Evolutionary conservation across 2,113 vertebrate genomes (phyloP), one percentile per base, ranked within the genome.

Genomic region (Numenius arquata): DNA sequence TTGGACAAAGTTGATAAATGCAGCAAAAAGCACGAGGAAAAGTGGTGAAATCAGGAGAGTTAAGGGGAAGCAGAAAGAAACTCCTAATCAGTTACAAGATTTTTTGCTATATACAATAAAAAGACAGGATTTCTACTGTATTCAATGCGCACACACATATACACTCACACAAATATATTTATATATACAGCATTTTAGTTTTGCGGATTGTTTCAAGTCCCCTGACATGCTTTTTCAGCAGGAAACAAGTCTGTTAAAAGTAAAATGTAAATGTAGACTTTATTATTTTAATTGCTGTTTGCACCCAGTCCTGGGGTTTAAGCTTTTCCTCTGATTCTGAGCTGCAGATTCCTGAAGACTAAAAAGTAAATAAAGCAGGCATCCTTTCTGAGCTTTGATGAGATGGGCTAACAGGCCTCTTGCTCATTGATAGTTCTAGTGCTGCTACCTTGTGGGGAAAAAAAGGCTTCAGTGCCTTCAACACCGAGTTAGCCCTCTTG

Each of bases 361-460:
- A 52, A 55, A 67, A 61, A 58, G 16, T 34, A 48, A 70, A 53
- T 66, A 66, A 74, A 48, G 3, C 38, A 21, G 34, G 14, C 43
- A 36, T 9, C 11, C 59, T 75, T 84, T 61, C 68, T 53, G 26
- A 38, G 41, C 58, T 77, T 53, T n/a, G 62, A 12, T 4, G n/a
- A 66, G 20, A 27, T 32, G 15, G 29, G 12, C n/a, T 77, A 9
- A 6, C 17, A 55, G 55, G 20, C 34, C 32, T n/a, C 53, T 48
- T 85, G 29, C 56, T 72, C 43, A 75, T 88, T 80, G 38, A 15
- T 17, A 53, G 45, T 68, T 72, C 61, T 50, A 82, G 38, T 95
- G 81, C 86, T 95, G 95, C 96, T 88, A 40, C 58, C 96, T 92
- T 61, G 94, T 95, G 95, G 95, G 38, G 23, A 65, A 71, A 50